A percentile compares a stretch with the other conserved stretches of the same genome.
phyloP scores from a whole-genome alignment of 2,888 invertebrate species.

The Cyrtodaria siliqua region DNA sequence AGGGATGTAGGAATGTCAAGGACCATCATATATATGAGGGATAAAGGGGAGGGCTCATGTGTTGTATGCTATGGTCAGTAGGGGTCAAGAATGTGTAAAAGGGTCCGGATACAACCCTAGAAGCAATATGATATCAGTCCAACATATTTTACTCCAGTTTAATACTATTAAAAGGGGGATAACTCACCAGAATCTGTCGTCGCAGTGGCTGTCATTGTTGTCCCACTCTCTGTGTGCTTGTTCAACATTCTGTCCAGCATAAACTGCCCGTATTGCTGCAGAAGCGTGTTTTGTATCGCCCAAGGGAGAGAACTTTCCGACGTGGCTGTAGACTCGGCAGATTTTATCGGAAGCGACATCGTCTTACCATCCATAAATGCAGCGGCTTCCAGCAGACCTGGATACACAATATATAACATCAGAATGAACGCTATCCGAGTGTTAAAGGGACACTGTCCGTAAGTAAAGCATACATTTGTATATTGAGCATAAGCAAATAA shows the following conservation, averaged over 20 bases:
- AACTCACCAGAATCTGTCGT: slow-evolving; percentile 48
- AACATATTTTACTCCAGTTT: too few species aligned
- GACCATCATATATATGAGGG: too few species aligned
- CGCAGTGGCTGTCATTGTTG: slow-evolving; percentile 26
- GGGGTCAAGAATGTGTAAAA: too few species aligned
- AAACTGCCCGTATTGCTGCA: slow-evolving; percentile 62
- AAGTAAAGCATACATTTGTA: too few species aligned
- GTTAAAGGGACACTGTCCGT: too few species aligned
- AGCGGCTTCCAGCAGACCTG: slow-evolving; percentile 56
- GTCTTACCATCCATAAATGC: slow-evolving; percentile 47
- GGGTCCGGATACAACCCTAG: too few species aligned
- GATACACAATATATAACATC: not conserved
- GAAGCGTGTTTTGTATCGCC: slow-evolving; percentile 50
- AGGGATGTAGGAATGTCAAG: too few species aligned
- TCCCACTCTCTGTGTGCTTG: slow-evolving; percentile 31
- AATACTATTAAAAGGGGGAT: not conserved
- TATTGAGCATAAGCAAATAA: too few species aligned
- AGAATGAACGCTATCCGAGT: too few species aligned
- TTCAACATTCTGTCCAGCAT: slow-evolving; percentile 62
- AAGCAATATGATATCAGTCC: too few species aligned
- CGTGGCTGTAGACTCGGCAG: slow-evolving; percentile 20
- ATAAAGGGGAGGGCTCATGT: too few species aligned
- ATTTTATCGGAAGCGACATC: slow-evolving; percentile 42
- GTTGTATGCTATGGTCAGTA: too few species aligned
- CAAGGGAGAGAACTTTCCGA: slow-evolving; percentile 48